Conservation (phyloP, 23 tunicate genomes). For the Aplidium turbinatum region DNA sequence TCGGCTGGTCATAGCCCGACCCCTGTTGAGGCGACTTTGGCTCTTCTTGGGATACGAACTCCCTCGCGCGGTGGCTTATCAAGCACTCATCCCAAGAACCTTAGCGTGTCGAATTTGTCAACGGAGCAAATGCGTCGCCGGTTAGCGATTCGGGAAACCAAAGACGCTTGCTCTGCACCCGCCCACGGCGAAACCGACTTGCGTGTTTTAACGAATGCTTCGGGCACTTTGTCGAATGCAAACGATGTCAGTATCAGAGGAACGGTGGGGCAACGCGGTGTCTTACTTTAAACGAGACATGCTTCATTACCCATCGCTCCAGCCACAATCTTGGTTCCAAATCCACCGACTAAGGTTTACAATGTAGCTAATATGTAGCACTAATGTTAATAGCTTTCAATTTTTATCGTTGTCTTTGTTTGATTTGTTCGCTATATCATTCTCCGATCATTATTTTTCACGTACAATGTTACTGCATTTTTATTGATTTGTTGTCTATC, state of each 20-base stretch:
- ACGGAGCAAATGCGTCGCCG: conserved; percentile 63
- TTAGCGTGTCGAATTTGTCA: conserved; percentile 25
- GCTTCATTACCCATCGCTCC: no score
- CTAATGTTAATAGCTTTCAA: neutral
- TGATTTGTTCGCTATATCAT: no score
- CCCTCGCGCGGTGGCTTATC: conserved; percentile 12
- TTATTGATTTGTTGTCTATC: no score
- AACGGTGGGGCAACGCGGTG: no score
- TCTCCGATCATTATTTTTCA: neutral
- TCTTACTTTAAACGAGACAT: no score
- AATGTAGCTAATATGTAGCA: conserved; percentile 87
- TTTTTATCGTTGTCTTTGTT: neutral
- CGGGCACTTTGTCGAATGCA: no score
- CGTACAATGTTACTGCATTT: no score
- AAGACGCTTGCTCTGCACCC: neutral
- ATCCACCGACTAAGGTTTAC: conserved; percentile 34
- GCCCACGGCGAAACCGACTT: neutral
- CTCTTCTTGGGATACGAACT: conserved; percentile 43
- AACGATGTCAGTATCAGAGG: no score
- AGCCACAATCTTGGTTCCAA: conserved; percentile 7
- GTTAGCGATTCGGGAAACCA: conserved; percentile 50
- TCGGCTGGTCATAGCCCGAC: no score
- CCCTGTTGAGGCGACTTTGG: conserved; percentile 50
- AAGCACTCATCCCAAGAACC: neutral
- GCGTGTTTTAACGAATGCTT: neutral